These are phyloP conservation scores for Actias luna DNA, from an alignment of 2,888 invertebrate species.

Conservation along the genomic window DNA sequence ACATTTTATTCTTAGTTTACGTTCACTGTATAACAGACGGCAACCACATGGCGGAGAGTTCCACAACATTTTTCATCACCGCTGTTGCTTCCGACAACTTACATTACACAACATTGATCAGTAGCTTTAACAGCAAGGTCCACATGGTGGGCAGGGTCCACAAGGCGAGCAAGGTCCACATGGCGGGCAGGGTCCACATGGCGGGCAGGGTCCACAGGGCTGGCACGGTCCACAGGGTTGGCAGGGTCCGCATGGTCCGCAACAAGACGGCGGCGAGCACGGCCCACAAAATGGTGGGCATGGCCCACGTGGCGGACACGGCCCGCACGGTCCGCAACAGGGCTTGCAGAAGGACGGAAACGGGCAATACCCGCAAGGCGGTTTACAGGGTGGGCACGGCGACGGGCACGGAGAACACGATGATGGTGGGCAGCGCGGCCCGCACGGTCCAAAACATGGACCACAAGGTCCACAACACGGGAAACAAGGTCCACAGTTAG, in stretches of 20 bases:
- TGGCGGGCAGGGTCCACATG: conserved; percentile 24
- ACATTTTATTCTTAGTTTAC: conserved; percentile 36
- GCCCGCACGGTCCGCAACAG: neutral
- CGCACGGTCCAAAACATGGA: conserved; percentile 28
- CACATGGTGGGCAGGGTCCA: conserved; percentile 26
- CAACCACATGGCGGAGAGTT: conserved; percentile 23
- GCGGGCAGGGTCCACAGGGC: conserved; percentile 30
- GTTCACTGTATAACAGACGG: conserved; percentile 24
- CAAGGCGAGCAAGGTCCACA: conserved; percentile 35
- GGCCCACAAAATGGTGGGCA: conserved; percentile 21
- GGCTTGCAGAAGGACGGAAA: neutral
- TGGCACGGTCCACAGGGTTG: conserved; percentile 29
- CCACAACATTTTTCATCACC: neutral
- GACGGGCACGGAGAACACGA: neutral
- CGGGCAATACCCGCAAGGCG: neutral
- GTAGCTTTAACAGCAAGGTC: conserved; percentile 27
- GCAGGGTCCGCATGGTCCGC: conserved; percentile 31
- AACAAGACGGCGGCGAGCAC: conserved; percentile 17
- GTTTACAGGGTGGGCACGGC: neutral
- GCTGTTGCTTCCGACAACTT: neutral
- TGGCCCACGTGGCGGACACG: conserved; percentile 12
- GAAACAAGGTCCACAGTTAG: conserved; percentile 27
- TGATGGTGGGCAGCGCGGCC: conserved; percentile 16
- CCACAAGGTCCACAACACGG: conserved; percentile 24
- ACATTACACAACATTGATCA: neutral